A percentile compares a stretch with the other conserved stretches of the same genome.
Conservation (phyloP, 1,140 invertebrate species). For the Panulirus ornatus region DNA sequence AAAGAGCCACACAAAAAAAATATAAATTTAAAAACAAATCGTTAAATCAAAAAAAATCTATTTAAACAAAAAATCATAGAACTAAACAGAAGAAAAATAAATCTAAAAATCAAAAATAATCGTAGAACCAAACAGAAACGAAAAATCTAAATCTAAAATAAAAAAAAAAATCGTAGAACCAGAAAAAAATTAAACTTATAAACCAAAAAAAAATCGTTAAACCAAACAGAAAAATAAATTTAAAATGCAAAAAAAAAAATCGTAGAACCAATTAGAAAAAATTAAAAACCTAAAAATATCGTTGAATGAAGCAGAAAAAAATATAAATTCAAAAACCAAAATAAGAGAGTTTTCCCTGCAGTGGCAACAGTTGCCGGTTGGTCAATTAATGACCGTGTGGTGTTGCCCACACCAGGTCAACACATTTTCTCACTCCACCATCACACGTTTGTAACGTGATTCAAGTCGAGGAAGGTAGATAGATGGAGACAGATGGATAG, state of each 20-base stretch:
- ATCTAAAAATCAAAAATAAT: background rate
- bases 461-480: too few relatives aligned
- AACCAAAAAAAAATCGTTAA: background rate
- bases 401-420: too few relatives aligned
- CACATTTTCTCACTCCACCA: too few relatives aligned
- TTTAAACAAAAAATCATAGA: background rate
- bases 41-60: background rate
- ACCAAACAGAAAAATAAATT: background rate
- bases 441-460: too few relatives aligned
- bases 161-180: background rate
- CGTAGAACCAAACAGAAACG: background rate
- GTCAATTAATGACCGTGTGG: too few relatives aligned
- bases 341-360: too few relatives aligned
- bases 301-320: background rate
- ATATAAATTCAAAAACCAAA: too few relatives aligned
- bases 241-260: background rate
- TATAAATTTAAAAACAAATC: background rate
- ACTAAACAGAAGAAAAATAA: background rate
- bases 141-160: background rate
- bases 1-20: conserved; percentile 17
- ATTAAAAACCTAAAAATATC: background rate
- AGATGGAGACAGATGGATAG: too few relatives aligned
- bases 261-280: background rate
- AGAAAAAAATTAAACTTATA: background rate
- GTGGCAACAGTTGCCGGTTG: too few relatives aligned